phyloP scores from a whole-genome alignment of 2,797 vertebrate genomes.

The Cheirogaleus major region DNA sequence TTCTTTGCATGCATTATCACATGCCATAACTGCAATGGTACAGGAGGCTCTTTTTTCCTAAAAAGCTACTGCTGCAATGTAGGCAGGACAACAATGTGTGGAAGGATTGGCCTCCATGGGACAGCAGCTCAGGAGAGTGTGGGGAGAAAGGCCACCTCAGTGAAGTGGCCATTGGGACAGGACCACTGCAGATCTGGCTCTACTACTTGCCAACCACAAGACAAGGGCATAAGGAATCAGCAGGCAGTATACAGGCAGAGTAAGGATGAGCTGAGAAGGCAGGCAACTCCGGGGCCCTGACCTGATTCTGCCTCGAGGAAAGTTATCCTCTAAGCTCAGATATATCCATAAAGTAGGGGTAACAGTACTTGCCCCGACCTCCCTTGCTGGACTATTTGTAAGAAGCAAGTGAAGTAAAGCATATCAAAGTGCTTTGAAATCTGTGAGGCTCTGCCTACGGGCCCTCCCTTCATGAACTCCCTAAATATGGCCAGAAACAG shows the following conservation, averaged over 20 bases:
- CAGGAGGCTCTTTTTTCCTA: neutral
- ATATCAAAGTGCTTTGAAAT: neutral
- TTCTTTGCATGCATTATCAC: rapidly evolving
- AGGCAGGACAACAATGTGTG: neutral
- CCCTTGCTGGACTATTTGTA: neutral
- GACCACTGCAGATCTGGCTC: neutral
- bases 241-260: neutral
- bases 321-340: neutral
- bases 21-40: rapidly evolving
- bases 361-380: rapidly evolving
- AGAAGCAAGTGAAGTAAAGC: neutral
- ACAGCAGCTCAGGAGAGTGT: neutral
- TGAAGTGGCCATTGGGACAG: neutral
- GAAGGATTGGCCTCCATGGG: neutral
- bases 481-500: rapidly evolving
- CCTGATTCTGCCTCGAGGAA: neutral
- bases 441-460: neutral
- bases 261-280: neutral
- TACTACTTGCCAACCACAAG: neutral
- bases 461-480: neutral
- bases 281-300: neutral
- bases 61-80: neutral
- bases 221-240: neutral
- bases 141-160: rapidly evolving
- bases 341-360: neutral